These are phyloP conservation scores for Clusia tigrina DNA, from an alignment of 2,888 invertebrate species.

Conservation along the genomic window DNA sequence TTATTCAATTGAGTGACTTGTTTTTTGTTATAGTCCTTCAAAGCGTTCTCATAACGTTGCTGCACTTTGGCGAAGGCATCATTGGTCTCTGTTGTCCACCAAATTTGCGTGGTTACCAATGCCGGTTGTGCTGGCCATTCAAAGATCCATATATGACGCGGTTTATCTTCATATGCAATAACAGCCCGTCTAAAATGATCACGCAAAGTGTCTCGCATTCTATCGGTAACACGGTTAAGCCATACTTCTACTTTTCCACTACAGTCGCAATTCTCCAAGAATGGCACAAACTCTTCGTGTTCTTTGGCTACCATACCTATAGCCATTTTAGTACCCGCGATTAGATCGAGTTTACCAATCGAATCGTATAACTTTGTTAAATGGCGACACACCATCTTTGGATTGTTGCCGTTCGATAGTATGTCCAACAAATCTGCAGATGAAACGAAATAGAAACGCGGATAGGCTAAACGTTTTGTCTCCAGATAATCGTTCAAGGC, in stretches of 20 bases:
- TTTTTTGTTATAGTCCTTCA: conserved; percentile 91
- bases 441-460: conserved; percentile 95
- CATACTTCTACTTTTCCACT: conserved; percentile 91
- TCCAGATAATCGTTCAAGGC: conserved; percentile 94
- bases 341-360: conserved; percentile 74
- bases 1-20: conserved; percentile 85
- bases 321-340: conserved; percentile 71
- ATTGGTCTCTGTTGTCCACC: conserved; percentile 95
- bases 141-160: conserved; percentile 89
- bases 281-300: conserved; percentile 73
- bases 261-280: conserved; percentile 79
- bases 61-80: conserved; percentile 88
- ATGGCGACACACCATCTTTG: conserved; percentile 78
- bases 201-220: conserved; percentile 82
- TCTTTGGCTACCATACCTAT: conserved; percentile 88
- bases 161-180: conserved; percentile 84
- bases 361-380: conserved; percentile 93
- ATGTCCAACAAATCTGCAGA: conserved; percentile 89
- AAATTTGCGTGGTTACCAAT: conserved; percentile 91
- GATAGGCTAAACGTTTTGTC: conserved; percentile 91
- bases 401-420: conserved; percentile 82
- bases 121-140: conserved; percentile 93
- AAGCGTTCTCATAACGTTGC: conserved; percentile 90
- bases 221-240: conserved; percentile 86
- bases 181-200: conserved; percentile 83